These are phyloP conservation scores for Notolabrus celidotus DNA, from an alignment of 2,797 vertebrate species.

Conservation along the genomic window DNA sequence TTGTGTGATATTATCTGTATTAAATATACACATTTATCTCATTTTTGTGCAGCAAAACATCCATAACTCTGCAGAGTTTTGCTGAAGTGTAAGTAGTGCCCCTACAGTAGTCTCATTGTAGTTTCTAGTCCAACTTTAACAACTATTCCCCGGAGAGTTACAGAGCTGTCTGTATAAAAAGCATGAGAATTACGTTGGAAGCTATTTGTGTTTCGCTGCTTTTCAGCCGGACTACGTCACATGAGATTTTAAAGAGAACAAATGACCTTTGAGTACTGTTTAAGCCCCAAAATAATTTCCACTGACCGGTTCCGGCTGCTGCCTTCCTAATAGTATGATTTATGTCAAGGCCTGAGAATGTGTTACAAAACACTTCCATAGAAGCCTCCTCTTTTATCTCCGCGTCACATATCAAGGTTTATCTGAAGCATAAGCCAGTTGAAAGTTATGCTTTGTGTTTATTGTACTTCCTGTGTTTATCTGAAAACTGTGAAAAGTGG, in stretches of 20 bases:
- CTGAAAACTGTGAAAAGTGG: constrained; percentile 44
- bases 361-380: no score
- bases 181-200: constrained; percentile 15
- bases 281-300: constrained; percentile 2
- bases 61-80: neutral
- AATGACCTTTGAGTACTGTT: constrained; percentile 12
- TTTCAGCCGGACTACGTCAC: constrained; percentile 37
- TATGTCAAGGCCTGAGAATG: no score
- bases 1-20: constrained; percentile 4
- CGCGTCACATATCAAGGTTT: constrained; percentile 29
- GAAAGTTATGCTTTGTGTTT: constrained; percentile 25
- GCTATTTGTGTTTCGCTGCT: constrained; percentile 45
- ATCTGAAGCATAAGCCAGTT: constrained; percentile 30
- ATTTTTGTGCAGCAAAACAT: neutral
- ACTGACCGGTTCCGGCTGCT: constrained; percentile 11
- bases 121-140: neutral
- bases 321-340: no score
- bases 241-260: constrained; percentile 15
- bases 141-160: constrained; percentile 22
- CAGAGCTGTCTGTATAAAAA: constrained; percentile 17
- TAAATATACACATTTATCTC: neutral
- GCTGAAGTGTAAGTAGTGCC: no score
- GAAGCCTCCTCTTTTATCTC: no score
- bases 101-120: neutral
- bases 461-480: constrained; percentile 50